Evolutionary conservation across 2,797 vertebrate genomes (phyloP).

Genomic region (Muscicapa comitata): DNA sequence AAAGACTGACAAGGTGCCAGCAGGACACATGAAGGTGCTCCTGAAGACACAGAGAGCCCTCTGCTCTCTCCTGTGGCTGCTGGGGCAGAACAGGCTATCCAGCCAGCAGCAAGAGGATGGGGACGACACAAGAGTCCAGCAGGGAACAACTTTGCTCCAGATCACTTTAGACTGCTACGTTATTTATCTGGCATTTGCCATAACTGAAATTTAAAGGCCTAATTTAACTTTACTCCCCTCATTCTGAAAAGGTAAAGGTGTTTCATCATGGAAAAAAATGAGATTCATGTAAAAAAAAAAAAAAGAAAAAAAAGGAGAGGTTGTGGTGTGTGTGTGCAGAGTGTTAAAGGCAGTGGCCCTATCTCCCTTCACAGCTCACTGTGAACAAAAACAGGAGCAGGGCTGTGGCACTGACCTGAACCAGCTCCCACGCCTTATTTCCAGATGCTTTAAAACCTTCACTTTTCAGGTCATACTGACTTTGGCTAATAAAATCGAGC

Average conservation of each 20-base stretch:
- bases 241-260: neutral
- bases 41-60: neutral
- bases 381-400: neutral
- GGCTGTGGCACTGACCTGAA: neutral
- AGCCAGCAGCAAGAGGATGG: neutral
- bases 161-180: neutral
- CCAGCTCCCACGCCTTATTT: neutral
- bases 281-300: neutral
- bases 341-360: neutral
- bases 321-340: neutral
- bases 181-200: neutral
- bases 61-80: accelerated
- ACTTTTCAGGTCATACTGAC: neutral
- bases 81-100: neutral
- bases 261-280: neutral
- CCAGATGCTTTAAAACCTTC: neutral
- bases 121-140: neutral
- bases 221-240: neutral
- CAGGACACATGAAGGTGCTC: neutral
- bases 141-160: neutral
- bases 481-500: neutral
- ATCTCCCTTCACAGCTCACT: neutral
- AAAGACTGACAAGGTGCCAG: neutral
- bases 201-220: neutral
- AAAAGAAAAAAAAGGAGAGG: neutral